Evolutionary conservation across 2,113 vertebrate genomes (phyloP).

Genomic region (Peucedramus taeniatus): DNA sequence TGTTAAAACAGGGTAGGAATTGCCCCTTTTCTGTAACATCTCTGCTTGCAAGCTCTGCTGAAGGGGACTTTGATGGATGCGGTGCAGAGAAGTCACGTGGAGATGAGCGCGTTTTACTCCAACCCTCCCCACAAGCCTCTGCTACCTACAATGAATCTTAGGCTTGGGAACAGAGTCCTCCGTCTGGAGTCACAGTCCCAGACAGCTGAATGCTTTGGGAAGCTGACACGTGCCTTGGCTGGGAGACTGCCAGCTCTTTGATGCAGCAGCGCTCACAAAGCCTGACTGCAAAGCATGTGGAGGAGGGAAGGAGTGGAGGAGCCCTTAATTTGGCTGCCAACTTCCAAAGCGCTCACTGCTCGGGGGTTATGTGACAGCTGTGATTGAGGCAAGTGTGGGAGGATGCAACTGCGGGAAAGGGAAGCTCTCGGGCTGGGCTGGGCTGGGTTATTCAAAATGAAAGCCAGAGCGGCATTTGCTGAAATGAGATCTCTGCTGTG

Average conservation of each 20-base stretch:
- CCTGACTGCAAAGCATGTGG: conserved; percentile 48
- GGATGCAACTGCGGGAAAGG: conserved; percentile 28
- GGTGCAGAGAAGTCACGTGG: background rate
- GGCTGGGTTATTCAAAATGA: conserved; percentile 6
- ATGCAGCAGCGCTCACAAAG: conserved; percentile 18
- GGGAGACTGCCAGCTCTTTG: conserved; percentile 36
- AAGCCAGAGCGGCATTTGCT: background rate
- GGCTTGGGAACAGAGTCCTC: conserved; percentile 31
- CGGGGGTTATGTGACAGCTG: conserved; percentile 21
- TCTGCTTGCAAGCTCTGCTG: background rate
- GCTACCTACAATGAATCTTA: conserved; percentile 3
- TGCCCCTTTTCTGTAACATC: background rate
- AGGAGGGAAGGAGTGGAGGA: conserved; percentile 54
- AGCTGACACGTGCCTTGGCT: background rate
- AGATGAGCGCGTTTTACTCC: background rate
- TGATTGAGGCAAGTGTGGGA: conserved; percentile 35
- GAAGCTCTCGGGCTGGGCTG: background rate
- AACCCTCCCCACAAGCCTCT: background rate
- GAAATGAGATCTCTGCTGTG: background rate
- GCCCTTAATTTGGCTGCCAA: conserved; percentile 62
- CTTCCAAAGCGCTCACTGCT: conserved; percentile 42
- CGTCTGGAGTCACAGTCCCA: background rate
- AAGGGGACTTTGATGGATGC: background rate
- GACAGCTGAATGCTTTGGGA: conserved; percentile 46
- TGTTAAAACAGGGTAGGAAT: background rate